Base-by-base conservation (phyloP, 2,888 invertebrate genomes). In the Copidosoma aretas region DNA sequence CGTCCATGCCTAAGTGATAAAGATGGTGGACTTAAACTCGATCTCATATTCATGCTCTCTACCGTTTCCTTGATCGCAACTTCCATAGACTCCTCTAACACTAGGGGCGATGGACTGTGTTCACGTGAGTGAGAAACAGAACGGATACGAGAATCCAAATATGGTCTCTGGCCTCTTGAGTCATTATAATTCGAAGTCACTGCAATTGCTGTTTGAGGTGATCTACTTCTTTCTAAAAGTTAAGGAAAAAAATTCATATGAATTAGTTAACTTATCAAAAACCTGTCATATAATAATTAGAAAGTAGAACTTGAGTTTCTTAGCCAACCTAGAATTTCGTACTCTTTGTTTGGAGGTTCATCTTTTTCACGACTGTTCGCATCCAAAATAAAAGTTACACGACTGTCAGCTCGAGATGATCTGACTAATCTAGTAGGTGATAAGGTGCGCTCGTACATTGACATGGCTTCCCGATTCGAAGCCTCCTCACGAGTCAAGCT, bases 401-500 rank as follows among this genome's bases (percentile, higher is more conserved):
- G 77, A 53, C 82, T 83, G 60, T 83, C 83, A 0, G 79, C 79
- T 70, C 82, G 75, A 1, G 80, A 77, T 4, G 80, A 75, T 73
- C 80, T 78, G 46, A 73, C 39, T 0, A 81, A 73, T 54, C 79
- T 77, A 63, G 82, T 80, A 8, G 80, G 76, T 4, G 82, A 83
- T 21, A 71, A 73, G 10, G 80, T 80, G 24, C 80, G 76, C 51
- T 78, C 78, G 73, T 59, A 77, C 66, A 8, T 63, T 60, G 57
- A 61, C 70, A 54, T 76, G 70, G 67, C 71, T 65, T 76, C 75
- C 41, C 76, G 77, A 10, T 61, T 71, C 53, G 68, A 68, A 15
- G 76, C 76, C 68, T 81, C 83, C 64, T 82, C 83, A 10, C 83
- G 78, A 10, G 82, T 84, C 49, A 84, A 75, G 61, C 83, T 83